Evolutionary conservation across 2,797 vertebrate genomes (phyloP).

Genomic region (Eulemur albifrons): DNA sequence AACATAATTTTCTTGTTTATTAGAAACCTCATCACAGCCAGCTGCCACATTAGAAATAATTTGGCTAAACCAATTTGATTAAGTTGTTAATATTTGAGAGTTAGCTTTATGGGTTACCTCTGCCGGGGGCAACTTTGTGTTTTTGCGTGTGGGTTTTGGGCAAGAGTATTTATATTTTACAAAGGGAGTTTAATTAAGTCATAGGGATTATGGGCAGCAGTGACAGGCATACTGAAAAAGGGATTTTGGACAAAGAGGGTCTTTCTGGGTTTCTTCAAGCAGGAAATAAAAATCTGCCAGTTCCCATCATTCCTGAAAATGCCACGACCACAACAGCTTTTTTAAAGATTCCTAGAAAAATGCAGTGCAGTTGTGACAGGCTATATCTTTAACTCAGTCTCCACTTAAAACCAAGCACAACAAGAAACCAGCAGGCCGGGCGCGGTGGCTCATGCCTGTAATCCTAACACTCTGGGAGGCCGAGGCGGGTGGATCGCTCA

Average conservation of each 20-base stretch:
- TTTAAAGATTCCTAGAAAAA: neutral
- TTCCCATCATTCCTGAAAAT: neutral
- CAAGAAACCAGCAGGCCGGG: neutral
- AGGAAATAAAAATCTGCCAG: slow-evolving; percentile 21
- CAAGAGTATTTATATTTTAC: neutral
- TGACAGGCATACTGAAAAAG: neutral
- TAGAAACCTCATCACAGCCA: neutral
- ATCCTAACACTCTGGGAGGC: too few relatives aligned
- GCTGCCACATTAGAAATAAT: slow-evolving; percentile 43
- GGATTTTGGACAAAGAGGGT: neutral
- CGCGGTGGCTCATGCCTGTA: too few relatives aligned
- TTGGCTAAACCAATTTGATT: slow-evolving; percentile 31
- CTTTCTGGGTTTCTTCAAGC: slow-evolving; percentile 44
- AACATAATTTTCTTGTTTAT: slow-evolving; percentile 31
- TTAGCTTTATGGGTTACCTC: neutral
- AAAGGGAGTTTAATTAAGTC: slow-evolving; percentile 41
- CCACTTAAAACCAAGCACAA: neutral
- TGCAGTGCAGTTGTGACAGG: neutral
- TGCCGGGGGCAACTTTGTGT: neutral
- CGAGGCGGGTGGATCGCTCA: too few relatives aligned
- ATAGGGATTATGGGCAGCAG: neutral
- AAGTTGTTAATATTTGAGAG: slow-evolving; percentile 11
- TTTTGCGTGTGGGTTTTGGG: neutral
- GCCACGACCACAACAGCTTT: neutral
- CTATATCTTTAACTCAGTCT: neutral